A percentile compares a stretch with the other conserved stretches of the same genome.
These are phyloP conservation scores for Ernsta delagoae DNA, from an alignment of 2,888 invertebrate species.

Conservation along the genomic window DNA sequence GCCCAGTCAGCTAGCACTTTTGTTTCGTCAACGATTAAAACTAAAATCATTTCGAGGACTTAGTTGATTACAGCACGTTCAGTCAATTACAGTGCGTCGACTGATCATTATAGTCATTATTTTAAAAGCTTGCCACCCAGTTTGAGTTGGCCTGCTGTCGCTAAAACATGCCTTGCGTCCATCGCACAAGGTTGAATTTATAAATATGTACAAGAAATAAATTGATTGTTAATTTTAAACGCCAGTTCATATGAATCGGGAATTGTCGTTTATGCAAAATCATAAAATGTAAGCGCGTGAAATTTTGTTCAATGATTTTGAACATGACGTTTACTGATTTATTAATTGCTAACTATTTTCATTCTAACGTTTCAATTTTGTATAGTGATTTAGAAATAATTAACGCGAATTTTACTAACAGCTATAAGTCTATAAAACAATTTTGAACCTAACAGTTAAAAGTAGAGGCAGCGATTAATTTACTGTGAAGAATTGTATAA, in stretches of 20 bases:
- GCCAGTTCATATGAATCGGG: constrained; percentile 48
- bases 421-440: too few species aligned
- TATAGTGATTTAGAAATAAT: too few species aligned
- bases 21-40: constrained; percentile 60
- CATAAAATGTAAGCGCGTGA: constrained; percentile 41
- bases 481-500: too few species aligned
- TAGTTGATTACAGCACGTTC: constrained; percentile 62
- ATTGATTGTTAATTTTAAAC: constrained; percentile 47
- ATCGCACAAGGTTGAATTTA: constrained; percentile 28
- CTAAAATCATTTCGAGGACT: constrained; percentile 58
- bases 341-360: constrained; percentile 19
- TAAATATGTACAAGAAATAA: constrained; percentile 27
- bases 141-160: constrained; percentile 18
- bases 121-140: constrained; percentile 38
- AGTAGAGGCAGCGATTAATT: too few species aligned
- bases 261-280: constrained; percentile 50
- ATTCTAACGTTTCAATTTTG: constrained; percentile 11
- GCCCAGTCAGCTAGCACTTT: constrained; percentile 42
- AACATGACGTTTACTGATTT: constrained; percentile 26
- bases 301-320: constrained; percentile 42
- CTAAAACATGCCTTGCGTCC: constrained; percentile 35
- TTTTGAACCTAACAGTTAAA: too few species aligned
- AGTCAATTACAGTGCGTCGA: constrained; percentile 59
- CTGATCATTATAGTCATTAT: constrained; percentile 43
- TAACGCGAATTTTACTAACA: too few species aligned